These are phyloP conservation scores for Cynopterus sphinx DNA, from an alignment of 2,797 vertebrate species.

Conservation along the genomic window DNA sequence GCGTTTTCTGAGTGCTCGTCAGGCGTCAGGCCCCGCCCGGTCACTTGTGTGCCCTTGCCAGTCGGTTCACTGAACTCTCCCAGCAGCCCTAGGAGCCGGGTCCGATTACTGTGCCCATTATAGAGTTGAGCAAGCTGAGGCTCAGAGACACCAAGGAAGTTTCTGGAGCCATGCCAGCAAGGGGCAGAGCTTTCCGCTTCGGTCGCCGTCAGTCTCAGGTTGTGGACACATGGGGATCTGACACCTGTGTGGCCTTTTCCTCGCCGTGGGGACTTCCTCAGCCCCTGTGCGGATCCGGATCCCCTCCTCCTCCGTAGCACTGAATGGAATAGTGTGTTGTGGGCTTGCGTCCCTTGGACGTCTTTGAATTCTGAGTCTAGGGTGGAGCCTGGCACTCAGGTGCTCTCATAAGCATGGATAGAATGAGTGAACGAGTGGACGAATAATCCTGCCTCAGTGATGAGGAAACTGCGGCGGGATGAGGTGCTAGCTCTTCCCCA, in stretches of 20 bases:
- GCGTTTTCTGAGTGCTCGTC: not conserved
- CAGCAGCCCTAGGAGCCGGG: not conserved
- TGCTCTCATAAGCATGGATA: not conserved
- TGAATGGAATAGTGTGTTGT: accelerated
- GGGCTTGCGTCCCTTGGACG: not conserved
- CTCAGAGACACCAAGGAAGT: not conserved
- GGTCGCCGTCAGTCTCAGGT: accelerated
- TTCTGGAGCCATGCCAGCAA: not conserved
- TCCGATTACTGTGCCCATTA: not conserved
- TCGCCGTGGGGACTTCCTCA: not conserved
- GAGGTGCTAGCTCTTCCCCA: not conserved
- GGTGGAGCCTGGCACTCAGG: accelerated
- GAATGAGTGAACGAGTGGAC: accelerated
- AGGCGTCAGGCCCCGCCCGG: not conserved
- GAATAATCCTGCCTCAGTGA: not conserved
- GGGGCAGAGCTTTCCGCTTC: accelerated
- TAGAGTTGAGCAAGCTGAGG: not conserved
- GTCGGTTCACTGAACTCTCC: not conserved
- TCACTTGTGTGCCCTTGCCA: accelerated
- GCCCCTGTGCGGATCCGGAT: accelerated
- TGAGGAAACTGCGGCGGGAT: not conserved
- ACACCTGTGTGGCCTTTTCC: not conserved
- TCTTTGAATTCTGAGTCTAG: not conserved
- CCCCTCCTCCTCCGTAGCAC: too few species aligned
- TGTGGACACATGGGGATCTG: not conserved